Percentiles rank a stretch among this genome's conserved stretches.
Evolutionary conservation across 2,113 vertebrate species (phyloP).

Genomic region (Elephas maximus): DNA sequence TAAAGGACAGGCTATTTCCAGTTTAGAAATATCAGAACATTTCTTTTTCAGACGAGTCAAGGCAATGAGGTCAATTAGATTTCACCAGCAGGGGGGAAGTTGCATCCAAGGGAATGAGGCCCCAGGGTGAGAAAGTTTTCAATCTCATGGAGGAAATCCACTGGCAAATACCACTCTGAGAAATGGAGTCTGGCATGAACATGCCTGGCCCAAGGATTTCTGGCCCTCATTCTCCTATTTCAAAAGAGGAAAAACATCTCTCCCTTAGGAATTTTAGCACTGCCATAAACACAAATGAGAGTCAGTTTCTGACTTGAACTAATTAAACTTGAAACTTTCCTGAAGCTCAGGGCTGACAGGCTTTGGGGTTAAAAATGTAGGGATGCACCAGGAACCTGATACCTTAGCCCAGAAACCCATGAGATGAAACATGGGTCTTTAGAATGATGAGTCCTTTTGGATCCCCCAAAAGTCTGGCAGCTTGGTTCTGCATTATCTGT

Average conservation of each 20-base stretch:
- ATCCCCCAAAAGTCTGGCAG: background rate
- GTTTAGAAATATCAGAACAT: background rate
- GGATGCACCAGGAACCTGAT: background rate
- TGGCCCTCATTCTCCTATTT: background rate
- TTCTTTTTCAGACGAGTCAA: slow-evolving; percentile 11
- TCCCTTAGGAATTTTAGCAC: slow-evolving; percentile 23
- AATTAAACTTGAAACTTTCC: slow-evolving; percentile 46
- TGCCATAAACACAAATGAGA: slow-evolving; percentile 33
- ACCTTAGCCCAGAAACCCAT: background rate
- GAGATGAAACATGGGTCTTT: background rate
- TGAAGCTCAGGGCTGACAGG: background rate
- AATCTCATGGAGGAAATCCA: background rate
- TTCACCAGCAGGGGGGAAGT: background rate
- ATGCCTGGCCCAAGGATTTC: background rate
- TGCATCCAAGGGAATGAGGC: background rate
- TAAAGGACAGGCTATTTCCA: background rate
- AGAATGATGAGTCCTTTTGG: background rate
- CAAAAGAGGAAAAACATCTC: slow-evolving; percentile 24
- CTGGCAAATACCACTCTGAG: background rate
- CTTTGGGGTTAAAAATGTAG: slow-evolving; percentile 26
- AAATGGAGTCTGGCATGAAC: background rate
- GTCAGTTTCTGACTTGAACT: slow-evolving; percentile 1
- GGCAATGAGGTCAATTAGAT: slow-evolving; percentile 24
- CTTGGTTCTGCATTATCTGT: background rate
- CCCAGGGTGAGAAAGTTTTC: background rate